Conservation (phyloP, 2,888 invertebrate genomes). For the Stictocephala bisonia region DNA sequence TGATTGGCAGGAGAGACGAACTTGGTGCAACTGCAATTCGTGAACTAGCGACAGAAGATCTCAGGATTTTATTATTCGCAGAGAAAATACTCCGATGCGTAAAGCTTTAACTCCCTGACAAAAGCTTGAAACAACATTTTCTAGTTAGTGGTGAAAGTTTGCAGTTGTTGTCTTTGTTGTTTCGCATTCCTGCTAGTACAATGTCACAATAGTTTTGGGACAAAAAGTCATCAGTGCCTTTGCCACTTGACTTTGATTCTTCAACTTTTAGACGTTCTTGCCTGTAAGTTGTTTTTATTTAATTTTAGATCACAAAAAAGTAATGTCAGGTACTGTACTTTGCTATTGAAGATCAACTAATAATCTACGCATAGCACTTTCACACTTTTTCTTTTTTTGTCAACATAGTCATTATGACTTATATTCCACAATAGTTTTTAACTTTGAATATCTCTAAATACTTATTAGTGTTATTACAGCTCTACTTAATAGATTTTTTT, state of each 20-base stretch:
- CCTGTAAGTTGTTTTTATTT: conserved; percentile 16
- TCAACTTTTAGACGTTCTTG: conserved; percentile 15
- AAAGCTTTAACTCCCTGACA: too few species aligned
- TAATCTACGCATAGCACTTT: conserved; percentile 36
- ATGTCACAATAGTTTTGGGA: too few species aligned
- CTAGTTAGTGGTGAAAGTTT: too few species aligned
- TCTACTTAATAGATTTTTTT: conserved; percentile 6
- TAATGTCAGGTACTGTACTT: background rate
- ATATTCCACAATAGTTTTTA: conserved; percentile 37
- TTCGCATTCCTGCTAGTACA: too few species aligned
- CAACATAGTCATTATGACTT: background rate
- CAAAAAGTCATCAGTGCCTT: conserved; percentile 31
- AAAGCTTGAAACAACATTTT: too few species aligned
- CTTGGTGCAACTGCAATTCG: too few species aligned
- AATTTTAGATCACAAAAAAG: conserved; percentile 19
- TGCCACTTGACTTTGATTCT: conserved; percentile 26
- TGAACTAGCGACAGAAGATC: too few species aligned
- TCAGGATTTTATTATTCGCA: too few species aligned
- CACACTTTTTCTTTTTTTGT: conserved; percentile 34
- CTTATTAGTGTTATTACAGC: background rate
- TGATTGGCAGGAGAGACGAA: too few species aligned
- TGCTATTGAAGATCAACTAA: conserved; percentile 1
- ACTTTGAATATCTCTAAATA: conserved; percentile 30
- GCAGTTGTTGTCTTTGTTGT: too few species aligned
- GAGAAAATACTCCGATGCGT: too few species aligned